Percentiles rank a stretch among this genome's conserved stretches.
phyloP scores from a whole-genome alignment of 2,888 invertebrate genomes.

The Drosophila mayaguana region DNA sequence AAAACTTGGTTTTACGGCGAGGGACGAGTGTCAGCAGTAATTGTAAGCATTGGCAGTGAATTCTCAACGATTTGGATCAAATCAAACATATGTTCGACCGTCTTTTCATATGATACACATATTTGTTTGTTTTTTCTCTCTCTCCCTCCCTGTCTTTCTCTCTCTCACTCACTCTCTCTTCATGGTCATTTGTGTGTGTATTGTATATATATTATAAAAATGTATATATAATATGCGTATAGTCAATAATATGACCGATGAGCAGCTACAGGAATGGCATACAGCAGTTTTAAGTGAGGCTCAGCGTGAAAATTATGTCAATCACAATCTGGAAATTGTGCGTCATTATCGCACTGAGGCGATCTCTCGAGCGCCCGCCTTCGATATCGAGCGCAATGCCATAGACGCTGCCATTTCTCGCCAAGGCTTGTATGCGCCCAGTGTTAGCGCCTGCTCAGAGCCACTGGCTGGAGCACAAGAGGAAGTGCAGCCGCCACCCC shows the following conservation, averaged over 20 bases:
- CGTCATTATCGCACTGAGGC: slow-evolving; percentile 59
- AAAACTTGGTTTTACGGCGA: slow-evolving; percentile 36
- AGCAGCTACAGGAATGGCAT: slow-evolving; percentile 52
- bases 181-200: slow-evolving; percentile 45
- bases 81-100: not conserved
- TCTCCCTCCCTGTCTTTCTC: not conserved
- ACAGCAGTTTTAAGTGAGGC: slow-evolving; percentile 44
- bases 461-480: slow-evolving; percentile 15
- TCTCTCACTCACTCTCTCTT: slow-evolving; percentile 9
- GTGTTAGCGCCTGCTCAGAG: not conserved
- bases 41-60: slow-evolving; percentile 33
- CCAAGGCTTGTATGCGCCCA: slow-evolving; percentile 43
- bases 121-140: slow-evolving; percentile 23
- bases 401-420: slow-evolving; percentile 59
- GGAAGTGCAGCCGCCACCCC: slow-evolving; percentile 48
- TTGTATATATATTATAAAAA: slow-evolving; percentile 1
- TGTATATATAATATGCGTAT: not conserved
- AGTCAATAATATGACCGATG: slow-evolving; percentile 58
- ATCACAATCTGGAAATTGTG: slow-evolving; percentile 57
- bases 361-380: slow-evolving; percentile 38
- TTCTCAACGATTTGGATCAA: not conserved
- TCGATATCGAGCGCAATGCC: slow-evolving; percentile 55
- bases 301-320: slow-evolving; percentile 57
- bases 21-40: slow-evolving; percentile 28
- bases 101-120: slow-evolving; percentile 13